These are phyloP conservation scores for Asbolus verrucosus DNA, from an alignment of 1,140 invertebrate genomes.

Conservation along the genomic window DNA sequence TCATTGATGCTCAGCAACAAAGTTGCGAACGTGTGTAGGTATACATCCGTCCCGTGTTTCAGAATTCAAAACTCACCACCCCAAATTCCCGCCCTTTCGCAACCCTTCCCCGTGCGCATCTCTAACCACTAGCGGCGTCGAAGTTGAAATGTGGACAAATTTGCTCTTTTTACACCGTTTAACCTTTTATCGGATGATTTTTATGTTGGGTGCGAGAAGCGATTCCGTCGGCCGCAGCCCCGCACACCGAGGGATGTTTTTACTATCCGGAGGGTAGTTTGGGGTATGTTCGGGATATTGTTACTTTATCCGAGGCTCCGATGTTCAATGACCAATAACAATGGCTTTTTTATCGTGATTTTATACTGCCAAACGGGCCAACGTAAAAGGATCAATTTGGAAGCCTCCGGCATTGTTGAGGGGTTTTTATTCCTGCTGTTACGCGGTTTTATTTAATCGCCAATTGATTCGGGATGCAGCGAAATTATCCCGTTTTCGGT, in stretches of 20 bases:
- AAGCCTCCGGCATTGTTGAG: constrained; percentile 20
- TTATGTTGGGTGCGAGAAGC: constrained; percentile 47
- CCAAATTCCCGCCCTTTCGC: no score
- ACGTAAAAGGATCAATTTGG: constrained; percentile 54
- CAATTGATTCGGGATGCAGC: constrained; percentile 12
- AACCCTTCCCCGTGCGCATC: neutral
- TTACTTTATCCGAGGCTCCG: constrained; percentile 51
- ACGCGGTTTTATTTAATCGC: constrained; percentile 10
- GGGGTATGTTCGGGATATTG: constrained; percentile 47
- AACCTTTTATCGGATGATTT: constrained; percentile 56
- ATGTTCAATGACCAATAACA: constrained; percentile 53
- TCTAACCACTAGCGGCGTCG: constrained; percentile 6
- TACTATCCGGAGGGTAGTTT: constrained; percentile 51
- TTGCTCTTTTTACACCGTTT: constrained; percentile 55
- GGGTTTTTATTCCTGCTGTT: constrained; percentile 22
- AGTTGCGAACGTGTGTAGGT: no score
- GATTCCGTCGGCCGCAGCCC: constrained; percentile 3
- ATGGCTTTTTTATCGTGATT: constrained; percentile 54
- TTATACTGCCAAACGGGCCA: constrained; percentile 43
- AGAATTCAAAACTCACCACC: no score
- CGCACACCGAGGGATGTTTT: constrained; percentile 35
- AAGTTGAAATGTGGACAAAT: constrained; percentile 49
- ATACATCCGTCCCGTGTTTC: no score
- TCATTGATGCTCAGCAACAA: no score
- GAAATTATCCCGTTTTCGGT: neutral